Evolutionary conservation across 2,113 vertebrate genomes (phyloP), one percentile per base, ranked within the genome.

Genomic region (Thunnus thynnus): DNA sequence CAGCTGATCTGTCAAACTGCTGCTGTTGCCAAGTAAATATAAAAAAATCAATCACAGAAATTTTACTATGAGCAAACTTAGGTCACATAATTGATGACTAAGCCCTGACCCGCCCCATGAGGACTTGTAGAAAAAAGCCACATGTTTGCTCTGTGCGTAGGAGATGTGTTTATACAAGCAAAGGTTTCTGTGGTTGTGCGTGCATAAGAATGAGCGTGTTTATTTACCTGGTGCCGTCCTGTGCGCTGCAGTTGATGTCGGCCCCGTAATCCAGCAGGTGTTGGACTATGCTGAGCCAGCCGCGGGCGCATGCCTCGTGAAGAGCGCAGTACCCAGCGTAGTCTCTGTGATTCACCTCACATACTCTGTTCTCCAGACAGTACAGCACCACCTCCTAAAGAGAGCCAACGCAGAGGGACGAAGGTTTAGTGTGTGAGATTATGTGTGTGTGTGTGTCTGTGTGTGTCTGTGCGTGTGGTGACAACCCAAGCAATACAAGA

Each of bases 201-300:
- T 51, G 17, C n/a, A 8, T n/a, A 20, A 25, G 68, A 17, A 44
- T 50, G 52, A 46, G 52, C 13, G 25, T 3, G 17, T 58, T 44
- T 25, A 56, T 72, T 74, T 52, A 98, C 98, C 98, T 97, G 90
- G 98, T 99, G 88, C 98, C 98, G 68, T 99, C 98, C 93, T 99
- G 98, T 0, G 98, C 98, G 0, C 98, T 98, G 95, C 98, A 99
- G 95, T 99, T 99, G 64, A 99, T 97, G 64, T 99, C 97, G 0
- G 97, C 98, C 3, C 97, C 97, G 4, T 99, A 97, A 86, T 98
- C 97, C 1, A 99, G 95, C 88, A 99, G 97, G 88, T 98, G 97
- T 47, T 97, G 94, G 60, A 97, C 98, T 10, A 99, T 99, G 94
- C 93, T 96, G 83, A 99, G 95, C 97, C 97, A 98, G 83, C 97